Evolutionary conservation across 2,113 vertebrate species (phyloP).

Genomic region (Sporophila hypoxantha): DNA sequence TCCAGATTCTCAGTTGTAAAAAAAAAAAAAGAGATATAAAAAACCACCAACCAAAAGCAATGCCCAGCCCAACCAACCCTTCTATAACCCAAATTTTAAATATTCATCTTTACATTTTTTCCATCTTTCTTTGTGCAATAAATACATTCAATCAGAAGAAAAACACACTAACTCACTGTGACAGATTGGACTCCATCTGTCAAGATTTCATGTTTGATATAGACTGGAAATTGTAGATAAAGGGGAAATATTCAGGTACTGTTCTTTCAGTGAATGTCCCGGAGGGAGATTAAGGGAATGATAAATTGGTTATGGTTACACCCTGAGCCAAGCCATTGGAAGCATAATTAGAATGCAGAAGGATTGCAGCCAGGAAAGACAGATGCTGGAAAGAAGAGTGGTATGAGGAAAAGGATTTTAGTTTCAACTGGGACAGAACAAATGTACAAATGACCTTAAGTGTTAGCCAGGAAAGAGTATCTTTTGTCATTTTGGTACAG

Average conservation of each 20-base stretch:
- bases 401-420: neutral
- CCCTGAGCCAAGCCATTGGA: conserved; percentile 44
- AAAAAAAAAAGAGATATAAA: neutral
- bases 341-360: conserved; percentile 46
- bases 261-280: conserved; percentile 24
- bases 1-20: neutral
- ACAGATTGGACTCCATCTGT: conserved; percentile 62
- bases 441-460: conserved; percentile 35
- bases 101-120: neutral
- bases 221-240: conserved; percentile 50
- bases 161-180: conserved; percentile 27
- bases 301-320: conserved; percentile 49
- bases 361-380: conserved; percentile 42
- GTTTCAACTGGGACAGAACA: conserved; percentile 40
- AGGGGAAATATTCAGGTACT: conserved; percentile 51
- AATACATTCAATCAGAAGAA: conserved; percentile 20
- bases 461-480: neutral
- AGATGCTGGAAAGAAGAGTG: conserved; percentile 10
- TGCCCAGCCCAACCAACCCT: neutral
- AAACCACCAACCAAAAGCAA: neutral
- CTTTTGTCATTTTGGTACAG: neutral
- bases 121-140: neutral
- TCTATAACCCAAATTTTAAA: neutral
- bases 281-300: conserved; percentile 24
- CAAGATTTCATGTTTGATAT: conserved; percentile 55